Conservation (phyloP, 2,888 invertebrate genomes). For the Orthosia gracilis region DNA sequence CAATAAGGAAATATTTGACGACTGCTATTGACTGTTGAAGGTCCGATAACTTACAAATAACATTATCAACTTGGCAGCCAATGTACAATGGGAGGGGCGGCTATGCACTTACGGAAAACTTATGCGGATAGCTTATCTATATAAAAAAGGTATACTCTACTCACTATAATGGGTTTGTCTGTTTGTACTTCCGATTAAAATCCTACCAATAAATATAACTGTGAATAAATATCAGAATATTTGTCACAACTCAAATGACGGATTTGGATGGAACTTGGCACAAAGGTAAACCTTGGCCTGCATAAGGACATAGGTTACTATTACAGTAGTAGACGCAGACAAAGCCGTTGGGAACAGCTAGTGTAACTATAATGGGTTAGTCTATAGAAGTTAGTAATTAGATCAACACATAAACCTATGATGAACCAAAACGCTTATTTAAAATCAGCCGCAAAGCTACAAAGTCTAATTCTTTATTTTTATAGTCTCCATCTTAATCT, state of each 20-base stretch:
- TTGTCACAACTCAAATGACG: too few species aligned
- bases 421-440: not conserved
- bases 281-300: too few species aligned
- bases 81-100: not conserved
- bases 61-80: constrained; percentile 22
- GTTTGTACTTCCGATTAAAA: not conserved
- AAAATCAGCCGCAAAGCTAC: constrained; percentile 31
- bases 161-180: not conserved
- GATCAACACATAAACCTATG: not conserved
- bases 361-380: too few species aligned
- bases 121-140: not conserved
- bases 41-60: not conserved
- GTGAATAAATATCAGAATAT: too few species aligned
- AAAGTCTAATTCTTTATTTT: constrained; percentile 23
- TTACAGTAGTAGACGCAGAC: too few species aligned
- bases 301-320: too few species aligned
- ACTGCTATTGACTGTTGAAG: not conserved
- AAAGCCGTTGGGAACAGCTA: too few species aligned
- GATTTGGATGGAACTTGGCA: too few species aligned
- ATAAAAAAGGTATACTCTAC: not conserved
- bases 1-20: not conserved
- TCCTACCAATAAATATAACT: not conserved
- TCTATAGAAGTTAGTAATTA: too few species aligned
- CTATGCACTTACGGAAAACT: constrained; percentile 12
- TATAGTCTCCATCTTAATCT: constrained; percentile 34